Percentiles rank a stretch among this genome's conserved stretches.
Evolutionary conservation across 2,797 vertebrate species (phyloP).

Genomic region (Etheostoma nigrum): DNA sequence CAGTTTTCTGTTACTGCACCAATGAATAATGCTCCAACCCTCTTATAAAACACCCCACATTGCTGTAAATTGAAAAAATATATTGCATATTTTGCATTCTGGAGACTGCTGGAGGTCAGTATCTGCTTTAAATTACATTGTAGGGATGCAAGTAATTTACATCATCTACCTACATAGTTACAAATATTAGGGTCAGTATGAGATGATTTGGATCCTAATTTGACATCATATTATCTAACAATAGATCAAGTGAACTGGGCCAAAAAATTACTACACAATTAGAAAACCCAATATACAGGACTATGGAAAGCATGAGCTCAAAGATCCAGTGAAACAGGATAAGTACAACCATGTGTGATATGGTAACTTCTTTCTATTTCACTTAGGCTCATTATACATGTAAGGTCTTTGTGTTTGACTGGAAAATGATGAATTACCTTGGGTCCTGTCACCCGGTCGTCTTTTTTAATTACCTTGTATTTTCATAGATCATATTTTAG

Average conservation of each 20-base stretch:
- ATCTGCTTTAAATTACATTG: conserved; percentile 17
- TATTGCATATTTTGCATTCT: not conserved
- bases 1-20: not conserved
- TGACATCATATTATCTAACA: conserved; percentile 21
- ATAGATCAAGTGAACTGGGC: conserved; percentile 20
- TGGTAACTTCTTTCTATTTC: conserved; percentile 60
- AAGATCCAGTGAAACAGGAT: conserved; percentile 45
- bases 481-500: conserved; percentile 72
- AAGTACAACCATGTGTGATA: conserved; percentile 74
- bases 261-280: conserved; percentile 61
- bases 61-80: not conserved
- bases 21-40: not conserved
- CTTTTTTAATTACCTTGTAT: conserved; percentile 70
- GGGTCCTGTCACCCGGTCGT: conserved; percentile 60
- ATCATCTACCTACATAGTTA: conserved; percentile 1
- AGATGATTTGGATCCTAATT: conserved; percentile 34
- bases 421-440: conserved; percentile 75
- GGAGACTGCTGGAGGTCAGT: not conserved
- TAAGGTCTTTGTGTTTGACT: conserved; percentile 70
- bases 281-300: conserved; percentile 65
- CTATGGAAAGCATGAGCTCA: conserved; percentile 55
- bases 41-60: not conserved
- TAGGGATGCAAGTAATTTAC: not conserved
- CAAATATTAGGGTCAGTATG: conserved; percentile 34
- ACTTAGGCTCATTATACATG: conserved; percentile 60